These are phyloP conservation scores for Nebria brevicollis DNA, from an alignment of 2,888 invertebrate species.

Conservation along the genomic window DNA sequence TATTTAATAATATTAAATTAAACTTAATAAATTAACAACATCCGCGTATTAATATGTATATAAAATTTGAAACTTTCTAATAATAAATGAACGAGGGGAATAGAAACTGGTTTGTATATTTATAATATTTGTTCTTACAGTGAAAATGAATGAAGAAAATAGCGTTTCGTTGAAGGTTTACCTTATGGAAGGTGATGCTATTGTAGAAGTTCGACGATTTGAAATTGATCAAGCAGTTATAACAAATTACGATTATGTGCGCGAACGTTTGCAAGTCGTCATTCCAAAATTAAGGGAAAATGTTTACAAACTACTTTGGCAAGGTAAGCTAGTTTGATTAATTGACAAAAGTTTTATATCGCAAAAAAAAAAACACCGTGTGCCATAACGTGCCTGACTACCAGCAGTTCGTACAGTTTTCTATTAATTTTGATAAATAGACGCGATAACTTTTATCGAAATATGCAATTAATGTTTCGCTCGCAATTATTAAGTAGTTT, in stretches of 20 bases:
- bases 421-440: neutral
- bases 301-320: constrained; percentile 35
- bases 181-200: constrained; percentile 27
- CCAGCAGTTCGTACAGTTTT: neutral
- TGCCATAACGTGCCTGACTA: neutral
- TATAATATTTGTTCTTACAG: constrained; percentile 12
- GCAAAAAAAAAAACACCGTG: neutral
- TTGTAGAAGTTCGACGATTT: constrained; percentile 33
- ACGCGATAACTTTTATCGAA: neutral
- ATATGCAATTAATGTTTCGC: neutral
- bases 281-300: constrained; percentile 29
- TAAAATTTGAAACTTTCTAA: neutral
- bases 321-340: constrained; percentile 30
- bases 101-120: neutral
- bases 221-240: constrained; percentile 38
- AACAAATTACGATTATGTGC: constrained; percentile 41
- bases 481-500: neutral
- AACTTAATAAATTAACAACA: too few species aligned
- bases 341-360: neutral
- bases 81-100: neutral
- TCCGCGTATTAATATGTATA: too few species aligned
- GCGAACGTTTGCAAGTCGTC: constrained; percentile 35
- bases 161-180: constrained; percentile 40
- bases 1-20: too few species aligned
- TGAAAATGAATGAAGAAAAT: constrained; percentile 29